phyloP scores from a whole-genome alignment of 2,888 invertebrate species.

The Plebejus anna region DNA sequence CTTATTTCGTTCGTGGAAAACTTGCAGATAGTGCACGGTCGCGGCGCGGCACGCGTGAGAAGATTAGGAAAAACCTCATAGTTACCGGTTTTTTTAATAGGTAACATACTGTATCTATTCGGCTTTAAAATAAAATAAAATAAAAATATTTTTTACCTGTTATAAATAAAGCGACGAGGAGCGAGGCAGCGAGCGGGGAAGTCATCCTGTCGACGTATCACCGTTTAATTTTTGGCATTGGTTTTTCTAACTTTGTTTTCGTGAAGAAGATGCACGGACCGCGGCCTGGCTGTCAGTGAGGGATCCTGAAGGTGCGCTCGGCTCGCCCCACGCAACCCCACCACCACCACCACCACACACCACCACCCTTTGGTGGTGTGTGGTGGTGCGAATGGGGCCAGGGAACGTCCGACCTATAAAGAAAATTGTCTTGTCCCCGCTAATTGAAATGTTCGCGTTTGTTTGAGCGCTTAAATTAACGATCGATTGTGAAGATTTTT shows the following conservation, averaged over 20 bases:
- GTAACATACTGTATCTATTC: too few species aligned
- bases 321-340: constrained; percentile 48
- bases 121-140: not conserved
- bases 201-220: constrained; percentile 21
- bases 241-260: constrained; percentile 15
- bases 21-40: too few species aligned
- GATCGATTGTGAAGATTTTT: constrained; percentile 19
- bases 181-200: not conserved
- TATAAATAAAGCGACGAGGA: not conserved
- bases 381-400: constrained; percentile 67
- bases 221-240: constrained; percentile 13
- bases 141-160: constrained; percentile 22
- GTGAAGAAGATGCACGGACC: constrained; percentile 37
- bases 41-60: too few species aligned
- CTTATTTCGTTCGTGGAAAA: too few species aligned
- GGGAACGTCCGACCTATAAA: constrained; percentile 74
- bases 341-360: constrained; percentile 72
- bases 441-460: constrained; percentile 71
- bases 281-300: constrained; percentile 55
- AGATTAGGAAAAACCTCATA: too few species aligned
- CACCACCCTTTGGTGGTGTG: constrained; percentile 61
- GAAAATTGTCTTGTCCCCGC: constrained; percentile 69
- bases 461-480: constrained; percentile 13
- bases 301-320: constrained; percentile 50
- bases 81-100: too few species aligned